Conservation (phyloP, 2,888 invertebrate genomes). For the Rhodophaea formosa region DNA sequence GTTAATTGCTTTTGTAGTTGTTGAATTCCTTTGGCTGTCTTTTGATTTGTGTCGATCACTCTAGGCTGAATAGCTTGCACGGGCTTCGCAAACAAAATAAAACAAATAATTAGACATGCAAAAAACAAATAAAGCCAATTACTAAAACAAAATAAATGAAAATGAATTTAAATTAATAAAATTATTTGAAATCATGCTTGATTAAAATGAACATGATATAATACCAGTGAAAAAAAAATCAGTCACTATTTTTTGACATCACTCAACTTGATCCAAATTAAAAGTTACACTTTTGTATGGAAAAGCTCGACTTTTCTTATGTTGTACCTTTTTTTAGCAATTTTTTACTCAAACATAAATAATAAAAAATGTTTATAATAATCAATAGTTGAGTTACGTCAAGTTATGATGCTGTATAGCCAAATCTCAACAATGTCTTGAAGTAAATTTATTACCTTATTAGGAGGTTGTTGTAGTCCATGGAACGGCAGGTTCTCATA, state of each 20-base stretch:
- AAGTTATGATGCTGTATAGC: neutral
- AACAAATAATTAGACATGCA: slow-evolving; percentile 50
- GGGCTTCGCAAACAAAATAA: slow-evolving; percentile 71
- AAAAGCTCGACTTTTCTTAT: no score
- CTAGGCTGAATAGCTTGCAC: slow-evolving; percentile 78
- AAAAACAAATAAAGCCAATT: slow-evolving; percentile 42
- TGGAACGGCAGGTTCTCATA: slow-evolving; percentile 98
- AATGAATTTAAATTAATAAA: slow-evolving; percentile 32
- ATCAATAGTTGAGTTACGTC: no score
- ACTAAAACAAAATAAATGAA: slow-evolving; percentile 37
- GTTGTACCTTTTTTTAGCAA: no score
- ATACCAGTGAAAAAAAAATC: neutral
- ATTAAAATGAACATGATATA: neutral
- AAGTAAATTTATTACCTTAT: slow-evolving; percentile 85
- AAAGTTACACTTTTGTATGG: no score
- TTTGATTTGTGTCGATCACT: slow-evolving; percentile 71
- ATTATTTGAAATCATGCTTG: neutral
- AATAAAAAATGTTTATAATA: no score
- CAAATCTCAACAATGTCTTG: neutral
- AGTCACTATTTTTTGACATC: neutral
- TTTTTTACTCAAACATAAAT: no score
- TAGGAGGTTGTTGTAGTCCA: slow-evolving; percentile 95
- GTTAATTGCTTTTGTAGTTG: slow-evolving; percentile 69
- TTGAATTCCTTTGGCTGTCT: slow-evolving; percentile 17
- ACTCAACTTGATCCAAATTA: neutral